Evolutionary conservation across 1,140 invertebrate species (phyloP).

Genomic region (Bombus breviceps): DNA sequence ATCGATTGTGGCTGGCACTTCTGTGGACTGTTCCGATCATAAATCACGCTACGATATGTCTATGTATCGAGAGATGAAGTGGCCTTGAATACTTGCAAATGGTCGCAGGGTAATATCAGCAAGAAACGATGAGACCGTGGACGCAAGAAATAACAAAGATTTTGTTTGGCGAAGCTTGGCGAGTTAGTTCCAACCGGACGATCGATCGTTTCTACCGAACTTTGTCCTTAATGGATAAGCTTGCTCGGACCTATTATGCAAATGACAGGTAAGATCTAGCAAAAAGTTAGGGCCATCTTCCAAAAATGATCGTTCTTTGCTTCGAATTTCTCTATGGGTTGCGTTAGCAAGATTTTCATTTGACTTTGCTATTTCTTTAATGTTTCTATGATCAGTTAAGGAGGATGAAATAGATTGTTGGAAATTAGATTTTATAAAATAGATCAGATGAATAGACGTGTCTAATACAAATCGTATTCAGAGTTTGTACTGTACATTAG

Average conservation of each 20-base stretch:
- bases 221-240: slow-evolving; percentile 66
- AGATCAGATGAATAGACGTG: too few relatives aligned
- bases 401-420: not conserved
- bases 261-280: slow-evolving; percentile 53
- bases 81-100: slow-evolving; percentile 63
- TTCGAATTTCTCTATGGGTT: not conserved
- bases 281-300: slow-evolving; percentile 47
- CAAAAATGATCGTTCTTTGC: slow-evolving; percentile 25
- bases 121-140: not conserved
- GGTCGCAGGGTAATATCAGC: slow-evolving; percentile 22
- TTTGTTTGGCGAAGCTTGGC: not conserved
- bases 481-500: not conserved
- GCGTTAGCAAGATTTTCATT: not conserved
- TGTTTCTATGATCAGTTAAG: too few relatives aligned
- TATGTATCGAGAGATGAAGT: slow-evolving; percentile 46
- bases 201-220: slow-evolving; percentile 56
- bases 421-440: not conserved
- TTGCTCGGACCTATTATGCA: slow-evolving; percentile 67
- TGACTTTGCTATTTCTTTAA: not conserved
- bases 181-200: slow-evolving; percentile 25
- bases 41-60: slow-evolving; percentile 67
- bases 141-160: slow-evolving; percentile 14
- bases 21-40: slow-evolving; percentile 41
- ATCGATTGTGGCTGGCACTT: slow-evolving; percentile 53
- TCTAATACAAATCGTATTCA: not conserved